Conservation (phyloP, 37 sponge, comb jelly and placozoan genomes). For the Eunapius fragilis region DNA sequence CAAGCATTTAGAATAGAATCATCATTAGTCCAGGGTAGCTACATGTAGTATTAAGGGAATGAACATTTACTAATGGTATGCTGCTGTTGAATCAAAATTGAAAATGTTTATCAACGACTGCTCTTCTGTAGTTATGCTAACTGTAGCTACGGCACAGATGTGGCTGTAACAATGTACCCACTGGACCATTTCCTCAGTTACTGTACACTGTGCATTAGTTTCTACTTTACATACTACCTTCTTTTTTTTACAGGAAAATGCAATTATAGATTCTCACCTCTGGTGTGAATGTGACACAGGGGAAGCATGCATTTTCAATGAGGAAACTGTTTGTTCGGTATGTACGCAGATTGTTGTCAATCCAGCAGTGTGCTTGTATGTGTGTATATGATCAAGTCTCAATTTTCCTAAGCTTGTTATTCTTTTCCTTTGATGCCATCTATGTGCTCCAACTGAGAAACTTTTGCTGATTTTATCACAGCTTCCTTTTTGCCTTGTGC, state of each 20-base stretch:
- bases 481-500: constrained; percentile 23
- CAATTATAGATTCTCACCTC: constrained; percentile 46
- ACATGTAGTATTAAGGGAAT: too few species aligned
- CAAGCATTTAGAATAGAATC: too few species aligned
- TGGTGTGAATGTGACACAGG: constrained; percentile 61
- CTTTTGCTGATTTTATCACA: neutral
- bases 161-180: too few species aligned
- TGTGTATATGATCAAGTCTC: neutral
- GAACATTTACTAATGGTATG: too few species aligned
- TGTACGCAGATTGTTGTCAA: neutral
- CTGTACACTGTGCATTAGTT: too few species aligned
- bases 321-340: constrained; percentile 63
- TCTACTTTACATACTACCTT: neutral
- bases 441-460: neutral
- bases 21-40: too few species aligned
- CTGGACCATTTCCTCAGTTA: too few species aligned
- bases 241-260: constrained; percentile 41
- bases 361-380: neutral
- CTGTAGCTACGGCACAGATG: too few species aligned
- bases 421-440: neutral
- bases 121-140: too few species aligned
- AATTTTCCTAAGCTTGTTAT: neutral
- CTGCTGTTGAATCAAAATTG: too few species aligned
- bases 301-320: constrained; percentile 69
- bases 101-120: too few species aligned